Evolutionary conservation across 2,888 invertebrate species (phyloP).

Genomic region (Polydesmus complanatus): DNA sequence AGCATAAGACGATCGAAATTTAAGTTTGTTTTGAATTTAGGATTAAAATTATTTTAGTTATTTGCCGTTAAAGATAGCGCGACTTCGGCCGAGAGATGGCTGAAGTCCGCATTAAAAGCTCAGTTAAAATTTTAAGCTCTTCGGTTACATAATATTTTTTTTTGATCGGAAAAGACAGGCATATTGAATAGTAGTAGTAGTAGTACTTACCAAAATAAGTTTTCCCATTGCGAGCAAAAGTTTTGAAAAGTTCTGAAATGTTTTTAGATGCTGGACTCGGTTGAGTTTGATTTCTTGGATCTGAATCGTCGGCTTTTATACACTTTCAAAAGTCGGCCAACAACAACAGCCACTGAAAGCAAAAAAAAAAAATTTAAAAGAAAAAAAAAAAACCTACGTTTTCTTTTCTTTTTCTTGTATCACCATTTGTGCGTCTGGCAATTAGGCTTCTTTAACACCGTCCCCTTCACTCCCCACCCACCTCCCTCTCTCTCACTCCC

Average conservation of each 20-base stretch:
- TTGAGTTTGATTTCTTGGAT: background rate
- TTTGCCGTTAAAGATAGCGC: no score
- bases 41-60: no score
- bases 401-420: background rate
- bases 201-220: background rate
- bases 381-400: no score
- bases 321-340: background rate
- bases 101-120: no score
- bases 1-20: no score
- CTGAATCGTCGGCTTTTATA: background rate
- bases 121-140: no score
- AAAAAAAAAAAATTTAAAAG: background rate
- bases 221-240: background rate
- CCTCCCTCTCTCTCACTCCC: background rate
- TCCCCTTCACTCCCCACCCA: background rate
- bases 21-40: no score
- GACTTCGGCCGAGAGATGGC: no score
- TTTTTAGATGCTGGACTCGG: background rate
- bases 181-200: background rate
- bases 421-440: background rate
- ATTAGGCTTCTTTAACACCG: background rate
- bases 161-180: background rate
- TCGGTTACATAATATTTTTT: no score
- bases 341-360: background rate
- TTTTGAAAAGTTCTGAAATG: background rate